These are phyloP conservation scores for Rhabdornis inornatus DNA, from an alignment of 2,113 vertebrate species.

Conservation along the genomic window DNA sequence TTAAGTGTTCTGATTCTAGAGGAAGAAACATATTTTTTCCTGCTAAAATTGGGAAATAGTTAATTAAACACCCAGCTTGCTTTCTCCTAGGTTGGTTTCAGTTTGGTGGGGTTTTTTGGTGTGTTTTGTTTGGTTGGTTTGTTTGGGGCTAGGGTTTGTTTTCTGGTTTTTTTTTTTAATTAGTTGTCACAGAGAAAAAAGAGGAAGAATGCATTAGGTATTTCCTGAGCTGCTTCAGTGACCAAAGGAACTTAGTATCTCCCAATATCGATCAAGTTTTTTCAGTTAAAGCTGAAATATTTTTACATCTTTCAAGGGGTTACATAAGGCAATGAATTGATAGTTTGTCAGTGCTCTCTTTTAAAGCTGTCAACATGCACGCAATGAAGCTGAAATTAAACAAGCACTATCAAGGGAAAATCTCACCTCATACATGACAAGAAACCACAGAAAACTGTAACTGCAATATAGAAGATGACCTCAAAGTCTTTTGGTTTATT, in stretches of 20 bases:
- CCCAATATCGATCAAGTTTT: neutral
- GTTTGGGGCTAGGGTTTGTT: rapidly evolving
- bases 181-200: neutral
- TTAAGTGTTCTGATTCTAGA: neutral
- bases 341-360: neutral
- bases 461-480: neutral
- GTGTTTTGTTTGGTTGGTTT: neutral
- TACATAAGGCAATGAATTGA: neutral
- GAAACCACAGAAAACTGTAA: neutral
- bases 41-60: neutral
- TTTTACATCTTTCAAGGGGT: neutral
- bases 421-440: neutral
- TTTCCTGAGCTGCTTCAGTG: neutral
- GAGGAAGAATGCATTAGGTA: neutral
- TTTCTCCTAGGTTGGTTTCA: neutral
- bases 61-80: neutral
- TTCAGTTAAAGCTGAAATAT: neutral
- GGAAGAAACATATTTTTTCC: neutral
- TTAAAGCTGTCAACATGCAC: neutral
- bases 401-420: neutral
- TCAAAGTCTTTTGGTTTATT: neutral
- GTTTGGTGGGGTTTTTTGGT: neutral
- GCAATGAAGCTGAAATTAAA: neutral
- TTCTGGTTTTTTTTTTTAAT: neutral
- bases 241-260: neutral